Base-by-base conservation (phyloP, 1,140 invertebrate species). In the Temnothorax curvispinosus region DNA sequence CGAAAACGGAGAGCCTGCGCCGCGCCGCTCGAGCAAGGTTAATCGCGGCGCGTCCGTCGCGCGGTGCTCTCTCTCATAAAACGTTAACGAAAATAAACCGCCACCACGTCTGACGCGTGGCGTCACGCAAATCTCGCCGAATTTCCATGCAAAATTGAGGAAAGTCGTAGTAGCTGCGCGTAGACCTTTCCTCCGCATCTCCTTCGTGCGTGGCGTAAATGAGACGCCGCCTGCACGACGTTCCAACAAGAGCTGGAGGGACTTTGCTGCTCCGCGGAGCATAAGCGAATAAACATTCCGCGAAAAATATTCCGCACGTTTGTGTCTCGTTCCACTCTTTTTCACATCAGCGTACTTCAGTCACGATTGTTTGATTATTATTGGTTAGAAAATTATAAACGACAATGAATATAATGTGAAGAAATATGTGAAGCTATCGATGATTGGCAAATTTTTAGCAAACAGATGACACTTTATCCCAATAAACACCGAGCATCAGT, bases 121-220 rank as follows among this genome's bases (percentile, higher is more conserved):
- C 67, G 67, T 82, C 78, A 74, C 67, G 80, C 67, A 74, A 76
- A 80, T 80, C 65, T 69, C 77, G 35, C n/a, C 54, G 69, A 75
- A 60, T 84, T 74, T 41, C 15, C 69, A 75, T 75, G 80, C 54
- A 75, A 84, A 84, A 84, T 84, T 84, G 13, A 82, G 67, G 27
- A 72, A 74, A 82, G 54, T 74, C 67, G 6, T 60, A 47, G 21
- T 60, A 47, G 21, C 18, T 18, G 69, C 69, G 80, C 9, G 75
- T 47, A 65, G 18, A 18, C 47, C 27, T 21, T 27, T 27, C 27
- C 8, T 54, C 21, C 9, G 8, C 27, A 3, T 21, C 15, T 60
- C 21, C 56, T 47, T 9, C 21, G 27, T 32, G 35, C 35, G n/a
- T 69, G 47, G 62, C 77, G 35, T 38, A 69, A 67, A 69, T 32